phyloP scores from a whole-genome alignment of 2,113 vertebrate genomes.

The Podarcis muralis region DNA sequence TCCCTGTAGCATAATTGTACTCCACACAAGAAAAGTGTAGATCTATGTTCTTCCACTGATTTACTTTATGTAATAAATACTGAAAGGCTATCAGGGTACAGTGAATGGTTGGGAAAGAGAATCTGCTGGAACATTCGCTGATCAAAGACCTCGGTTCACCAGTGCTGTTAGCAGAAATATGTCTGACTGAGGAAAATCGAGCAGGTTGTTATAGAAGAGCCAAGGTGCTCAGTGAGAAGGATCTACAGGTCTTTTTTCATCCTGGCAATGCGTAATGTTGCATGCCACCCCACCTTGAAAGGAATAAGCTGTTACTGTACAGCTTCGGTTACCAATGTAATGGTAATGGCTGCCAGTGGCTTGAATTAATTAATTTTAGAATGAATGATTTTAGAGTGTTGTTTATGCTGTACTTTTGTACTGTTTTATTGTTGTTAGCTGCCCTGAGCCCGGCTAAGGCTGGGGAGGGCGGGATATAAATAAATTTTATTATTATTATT shows the following conservation, averaged over 20 bases:
- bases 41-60: neutral
- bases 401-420: too few species aligned
- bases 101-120: neutral
- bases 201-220: rapidly evolving
- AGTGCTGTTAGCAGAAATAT: neutral
- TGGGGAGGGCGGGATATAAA: too few species aligned
- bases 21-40: neutral
- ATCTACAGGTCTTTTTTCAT: conserved; percentile 7
- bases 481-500: too few species aligned
- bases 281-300: too few species aligned
- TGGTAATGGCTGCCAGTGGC: too few species aligned
- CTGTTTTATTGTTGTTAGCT: too few species aligned
- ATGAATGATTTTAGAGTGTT: too few species aligned
- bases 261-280: neutral
- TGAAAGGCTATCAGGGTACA: conserved; percentile 10
- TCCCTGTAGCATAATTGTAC: neutral
- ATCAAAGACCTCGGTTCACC: neutral
- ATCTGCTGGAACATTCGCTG: neutral
- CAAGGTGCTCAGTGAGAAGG: neutral
- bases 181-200: neutral
- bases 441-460: too few species aligned
- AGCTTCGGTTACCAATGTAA: too few species aligned
- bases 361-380: too few species aligned
- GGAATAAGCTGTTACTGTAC: neutral
- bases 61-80: conserved; percentile 14